phyloP scores from a whole-genome alignment of 2,113 vertebrate genomes.

The Epinephelus lanceolatus region DNA sequence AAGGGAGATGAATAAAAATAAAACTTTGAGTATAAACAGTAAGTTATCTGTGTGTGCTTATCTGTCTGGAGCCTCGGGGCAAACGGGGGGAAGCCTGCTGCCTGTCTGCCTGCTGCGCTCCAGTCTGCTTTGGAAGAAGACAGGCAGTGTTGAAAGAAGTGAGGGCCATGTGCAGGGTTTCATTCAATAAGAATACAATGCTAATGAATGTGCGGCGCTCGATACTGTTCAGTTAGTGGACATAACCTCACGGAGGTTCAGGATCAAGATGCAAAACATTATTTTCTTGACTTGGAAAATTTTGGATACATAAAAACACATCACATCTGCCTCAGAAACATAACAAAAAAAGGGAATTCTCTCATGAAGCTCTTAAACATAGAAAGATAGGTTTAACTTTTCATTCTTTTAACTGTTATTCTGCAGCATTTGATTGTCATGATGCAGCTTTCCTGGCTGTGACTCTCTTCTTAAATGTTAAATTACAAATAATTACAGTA shows the following conservation, averaged over 20 bases:
- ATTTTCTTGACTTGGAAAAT: background rate
- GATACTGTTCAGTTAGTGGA: constrained; percentile 2
- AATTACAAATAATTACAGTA: background rate
- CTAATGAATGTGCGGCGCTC: constrained; percentile 5
- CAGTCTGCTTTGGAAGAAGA: constrained; percentile 55
- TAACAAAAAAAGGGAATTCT: no score
- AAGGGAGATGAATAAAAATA: constrained; percentile 16
- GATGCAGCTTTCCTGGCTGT: background rate
- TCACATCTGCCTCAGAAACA: background rate
- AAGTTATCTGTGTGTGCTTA: constrained; percentile 11
- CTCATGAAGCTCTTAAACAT: no score
- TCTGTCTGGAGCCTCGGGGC: constrained; percentile 68
- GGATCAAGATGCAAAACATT: constrained; percentile 16
- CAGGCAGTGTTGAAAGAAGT: constrained; percentile 46
- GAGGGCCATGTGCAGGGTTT: constrained; percentile 37
- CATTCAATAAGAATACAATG: constrained; percentile 32
- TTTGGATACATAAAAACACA: background rate
- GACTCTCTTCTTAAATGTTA: background rate
- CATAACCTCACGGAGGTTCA: background rate
- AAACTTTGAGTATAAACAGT: constrained; percentile 12
- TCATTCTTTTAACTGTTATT: background rate
- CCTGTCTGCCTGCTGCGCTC: constrained; percentile 59
- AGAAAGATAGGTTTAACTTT: background rate
- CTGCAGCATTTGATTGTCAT: background rate
- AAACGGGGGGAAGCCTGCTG: constrained; percentile 39